phyloP scores from a whole-genome alignment of 2,113 vertebrate species.

The Gallinago undulata region DNA sequence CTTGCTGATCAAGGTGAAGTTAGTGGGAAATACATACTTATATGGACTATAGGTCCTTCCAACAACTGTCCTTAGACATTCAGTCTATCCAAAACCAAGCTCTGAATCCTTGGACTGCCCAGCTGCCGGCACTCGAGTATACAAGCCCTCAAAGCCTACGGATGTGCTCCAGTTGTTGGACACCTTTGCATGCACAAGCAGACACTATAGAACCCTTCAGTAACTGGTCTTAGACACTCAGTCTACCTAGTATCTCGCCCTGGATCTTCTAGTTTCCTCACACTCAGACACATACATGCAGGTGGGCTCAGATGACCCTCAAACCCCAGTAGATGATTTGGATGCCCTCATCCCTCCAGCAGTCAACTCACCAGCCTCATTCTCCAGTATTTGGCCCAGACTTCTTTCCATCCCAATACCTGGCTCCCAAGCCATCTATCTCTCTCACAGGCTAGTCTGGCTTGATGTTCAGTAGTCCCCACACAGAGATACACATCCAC shows the following conservation, averaged over 20 bases:
- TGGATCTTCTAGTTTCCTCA: neutral
- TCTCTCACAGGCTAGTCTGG: neutral
- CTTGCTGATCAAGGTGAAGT: neutral
- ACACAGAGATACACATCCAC: neutral
- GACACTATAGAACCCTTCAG: neutral
- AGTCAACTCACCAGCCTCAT: fast-evolving
- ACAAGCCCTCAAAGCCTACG: neutral
- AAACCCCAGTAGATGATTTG: neutral
- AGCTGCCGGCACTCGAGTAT: no score
- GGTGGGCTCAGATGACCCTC: neutral
- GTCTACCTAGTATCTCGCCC: neutral
- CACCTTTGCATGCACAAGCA: fast-evolving
- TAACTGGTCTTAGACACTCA: neutral
- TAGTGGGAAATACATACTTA: neutral
- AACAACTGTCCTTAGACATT: neutral
- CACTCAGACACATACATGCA: neutral
- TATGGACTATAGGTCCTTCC: neutral
- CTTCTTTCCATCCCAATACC: neutral
- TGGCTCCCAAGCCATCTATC: neutral
- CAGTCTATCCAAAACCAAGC: neutral
- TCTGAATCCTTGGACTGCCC: neutral
- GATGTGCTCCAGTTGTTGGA: neutral
- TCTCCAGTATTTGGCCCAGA: neutral
- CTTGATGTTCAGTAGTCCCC: no score
- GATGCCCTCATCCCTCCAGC: neutral